Percentiles rank a stretch among this genome's conserved stretches.
Evolutionary conservation across 2,888 invertebrate genomes (phyloP).

Genomic region (Mythimna ferrago): DNA sequence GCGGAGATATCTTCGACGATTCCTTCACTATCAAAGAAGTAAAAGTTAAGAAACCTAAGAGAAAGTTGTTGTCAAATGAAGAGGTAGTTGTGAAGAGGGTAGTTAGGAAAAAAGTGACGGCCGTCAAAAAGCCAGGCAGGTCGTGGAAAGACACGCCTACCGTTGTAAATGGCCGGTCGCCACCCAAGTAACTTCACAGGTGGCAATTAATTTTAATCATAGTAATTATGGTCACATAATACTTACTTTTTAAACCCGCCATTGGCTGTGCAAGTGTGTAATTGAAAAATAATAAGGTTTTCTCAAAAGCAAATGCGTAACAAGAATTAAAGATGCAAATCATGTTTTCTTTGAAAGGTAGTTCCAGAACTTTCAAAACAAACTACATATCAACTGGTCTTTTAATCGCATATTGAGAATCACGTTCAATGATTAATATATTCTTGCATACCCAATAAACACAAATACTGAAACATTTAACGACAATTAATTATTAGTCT

Average conservation of each 20-base stretch:
- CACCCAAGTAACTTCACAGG: constrained; percentile 72
- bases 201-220: constrained; percentile 10
- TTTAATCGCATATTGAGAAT: background rate
- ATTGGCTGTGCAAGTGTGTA: constrained; percentile 34
- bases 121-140: constrained; percentile 74
- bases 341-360: background rate
- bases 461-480: constrained; percentile 12
- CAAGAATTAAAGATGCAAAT: background rate
- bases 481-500: constrained; percentile 18
- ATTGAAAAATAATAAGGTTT: constrained; percentile 2
- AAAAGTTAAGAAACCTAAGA: constrained; percentile 80
- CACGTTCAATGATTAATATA: constrained; percentile 1
- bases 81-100: constrained; percentile 80
- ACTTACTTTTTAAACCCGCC: constrained; percentile 18
- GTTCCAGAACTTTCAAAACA: background rate
- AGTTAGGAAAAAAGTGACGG: constrained; percentile 81
- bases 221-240: constrained; percentile 48
- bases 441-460: constrained; percentile 9
- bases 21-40: constrained; percentile 81
- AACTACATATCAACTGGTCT: background rate
- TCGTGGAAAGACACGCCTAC: constrained; percentile 83
- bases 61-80: constrained; percentile 78
- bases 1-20: constrained; percentile 87
- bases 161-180: constrained; percentile 82
- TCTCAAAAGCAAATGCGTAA: constrained; percentile 39